Evolutionary conservation across 2,888 invertebrate species (phyloP).

Genomic region (Dimorphilus gyrociliatus): DNA sequence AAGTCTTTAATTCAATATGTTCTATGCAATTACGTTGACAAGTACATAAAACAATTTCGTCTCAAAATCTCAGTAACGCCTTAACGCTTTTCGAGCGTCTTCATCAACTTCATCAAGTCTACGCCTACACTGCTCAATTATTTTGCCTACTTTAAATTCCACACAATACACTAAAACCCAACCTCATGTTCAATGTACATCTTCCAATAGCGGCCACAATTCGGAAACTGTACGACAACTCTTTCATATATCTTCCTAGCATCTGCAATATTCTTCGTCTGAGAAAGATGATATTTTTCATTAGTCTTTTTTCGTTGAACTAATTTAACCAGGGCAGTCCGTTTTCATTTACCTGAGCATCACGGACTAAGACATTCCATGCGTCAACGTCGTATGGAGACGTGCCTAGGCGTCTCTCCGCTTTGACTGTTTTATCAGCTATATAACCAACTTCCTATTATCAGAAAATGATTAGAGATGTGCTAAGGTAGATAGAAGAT

Average conservation of each 20-base stretch:
- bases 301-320: background rate
- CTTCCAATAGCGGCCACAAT: conserved; percentile 94
- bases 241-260: conserved; percentile 81
- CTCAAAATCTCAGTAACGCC: no score
- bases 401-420: conserved; percentile 51
- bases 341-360: conserved; percentile 51
- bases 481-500: no score
- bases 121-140: no score
- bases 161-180: no score
- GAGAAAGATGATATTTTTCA: conserved; percentile 12
- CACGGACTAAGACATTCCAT: conserved; percentile 86
- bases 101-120: no score
- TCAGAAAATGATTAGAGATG: conserved; percentile 1
- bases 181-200: conserved; percentile 51
- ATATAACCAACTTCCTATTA: conserved; percentile 22
- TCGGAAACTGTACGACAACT: conserved; percentile 81
- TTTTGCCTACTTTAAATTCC: no score
- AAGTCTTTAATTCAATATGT: no score
- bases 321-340: conserved; percentile 5
- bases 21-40: no score
- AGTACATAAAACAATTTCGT: no score
- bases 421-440: conserved; percentile 38
- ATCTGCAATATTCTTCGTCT: conserved; percentile 50
- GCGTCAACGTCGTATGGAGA: conserved; percentile 88
- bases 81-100: no score